These are phyloP conservation scores for Anarrhichthys ocellatus DNA, from an alignment of 2,113 vertebrate species.

Conservation along the genomic window DNA sequence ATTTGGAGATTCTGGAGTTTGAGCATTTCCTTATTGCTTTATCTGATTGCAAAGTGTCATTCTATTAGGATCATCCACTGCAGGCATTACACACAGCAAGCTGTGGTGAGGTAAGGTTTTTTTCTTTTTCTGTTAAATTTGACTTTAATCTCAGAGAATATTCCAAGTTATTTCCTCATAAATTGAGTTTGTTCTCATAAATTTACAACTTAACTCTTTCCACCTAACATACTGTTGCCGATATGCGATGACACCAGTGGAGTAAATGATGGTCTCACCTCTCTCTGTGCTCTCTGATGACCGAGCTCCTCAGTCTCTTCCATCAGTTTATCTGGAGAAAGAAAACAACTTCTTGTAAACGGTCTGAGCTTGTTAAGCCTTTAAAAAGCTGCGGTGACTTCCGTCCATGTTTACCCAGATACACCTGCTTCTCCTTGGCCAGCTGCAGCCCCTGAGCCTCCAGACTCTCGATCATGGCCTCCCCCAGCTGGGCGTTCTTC, in stretches of 20 bases:
- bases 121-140: background rate
- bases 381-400: background rate
- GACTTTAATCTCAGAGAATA: background rate
- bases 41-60: background rate
- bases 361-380: background rate
- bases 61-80: background rate
- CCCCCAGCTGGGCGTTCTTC: slow-evolving; percentile 96
- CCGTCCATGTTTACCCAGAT: slow-evolving; percentile 86
- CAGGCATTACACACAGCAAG: background rate
- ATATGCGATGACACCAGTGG: background rate
- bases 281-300: slow-evolving; percentile 92
- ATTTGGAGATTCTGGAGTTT: background rate
- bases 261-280: slow-evolving; percentile 80
- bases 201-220: too few relatives aligned
- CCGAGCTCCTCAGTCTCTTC: slow-evolving; percentile 96
- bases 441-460: slow-evolving; percentile 97
- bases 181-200: too few relatives aligned
- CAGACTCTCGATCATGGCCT: slow-evolving; percentile 98
- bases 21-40: background rate
- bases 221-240: too few relatives aligned
- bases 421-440: slow-evolving; percentile 97
- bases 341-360: slow-evolving; percentile 10
- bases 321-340: slow-evolving; percentile 94
- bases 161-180: background rate
- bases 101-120: background rate